Evolutionary conservation across 1,140 invertebrate species (phyloP), one percentile per base, ranked within the genome.

Genomic region (Oryzaephilus surinamensis): DNA sequence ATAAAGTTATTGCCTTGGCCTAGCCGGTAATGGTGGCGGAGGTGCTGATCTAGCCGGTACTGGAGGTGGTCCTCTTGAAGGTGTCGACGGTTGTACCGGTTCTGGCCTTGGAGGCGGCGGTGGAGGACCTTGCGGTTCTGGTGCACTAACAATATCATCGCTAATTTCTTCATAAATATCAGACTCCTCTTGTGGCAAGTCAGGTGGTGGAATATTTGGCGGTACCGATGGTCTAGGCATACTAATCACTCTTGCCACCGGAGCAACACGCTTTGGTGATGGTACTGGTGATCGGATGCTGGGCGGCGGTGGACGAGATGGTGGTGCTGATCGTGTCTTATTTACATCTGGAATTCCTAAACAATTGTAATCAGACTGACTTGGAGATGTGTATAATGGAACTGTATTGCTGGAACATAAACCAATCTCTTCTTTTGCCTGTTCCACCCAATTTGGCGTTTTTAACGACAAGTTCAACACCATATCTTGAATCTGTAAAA

Each of bases 381-480:
- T 48, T 13, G 48, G 39, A 13, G 48, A 55, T 5, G 67, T 67
- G 51, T 71, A 79, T 15, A 93, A 65, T 4, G 86, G 77, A 29
- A 83, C 67, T 3, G 86, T 89, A 49, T 89, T 90, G 46, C 82
- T 82, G 10, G 79, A 77, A 62, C 84, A 90, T 7, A 91, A 65
- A 30, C 74, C 76, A 47, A 94, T 76, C 66, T 94, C 89, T 32
- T 81, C 75, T 51, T 83, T 74, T 6, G 90, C 78, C 46, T 81
- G 70, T 18, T 77, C 70, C 19, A 81, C 69, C 91, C 91, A 96
- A 44, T 90, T 73, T 1, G 77, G 73, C 0, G 87, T 88, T 62
- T 88, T 91, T 1, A 95, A 64, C n/a, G 73, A 68, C 7, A 94
- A 72, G 24, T 66, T 67, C 4, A 95, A 63, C 4, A 70, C 65